A percentile compares a stretch with the other conserved stretches of the same genome.
These are phyloP conservation scores for Hyles vespertilio DNA, from an alignment of 1,140 invertebrate species.

Conservation along the genomic window DNA sequence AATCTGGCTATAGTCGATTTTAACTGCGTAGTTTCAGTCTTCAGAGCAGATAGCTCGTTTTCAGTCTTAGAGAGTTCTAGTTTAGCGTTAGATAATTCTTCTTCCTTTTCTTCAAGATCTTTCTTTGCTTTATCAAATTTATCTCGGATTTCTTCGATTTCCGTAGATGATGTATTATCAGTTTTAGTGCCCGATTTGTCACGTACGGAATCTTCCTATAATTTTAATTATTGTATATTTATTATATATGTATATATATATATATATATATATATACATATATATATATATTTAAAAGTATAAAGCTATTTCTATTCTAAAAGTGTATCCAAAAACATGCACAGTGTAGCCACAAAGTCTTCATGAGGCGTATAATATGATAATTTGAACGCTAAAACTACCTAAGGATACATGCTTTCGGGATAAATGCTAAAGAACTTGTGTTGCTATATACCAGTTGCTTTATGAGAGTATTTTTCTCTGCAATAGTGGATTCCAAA, in stretches of 20 bases:
- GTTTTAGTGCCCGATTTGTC: slow-evolving; percentile 75
- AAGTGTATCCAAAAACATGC: neutral
- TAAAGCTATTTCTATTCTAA: neutral
- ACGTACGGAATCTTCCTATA: slow-evolving; percentile 71
- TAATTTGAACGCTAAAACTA: neutral
- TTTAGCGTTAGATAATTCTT: slow-evolving; percentile 51
- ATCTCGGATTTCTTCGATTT: slow-evolving; percentile 74
- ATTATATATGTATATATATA: neutral
- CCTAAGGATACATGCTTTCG: slow-evolving; percentile 12
- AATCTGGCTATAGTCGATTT: slow-evolving; percentile 81
- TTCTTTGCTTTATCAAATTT: slow-evolving; percentile 63
- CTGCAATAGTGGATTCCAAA: slow-evolving; percentile 76
- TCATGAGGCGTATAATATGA: neutral
- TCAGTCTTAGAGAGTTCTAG: slow-evolving; percentile 51
- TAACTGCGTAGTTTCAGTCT: slow-evolving; percentile 68
- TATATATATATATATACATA: neutral
- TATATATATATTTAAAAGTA: neutral
- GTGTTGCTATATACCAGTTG: slow-evolving; percentile 72
- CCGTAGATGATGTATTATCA: slow-evolving; percentile 71
- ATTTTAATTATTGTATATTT: slow-evolving; percentile 9
- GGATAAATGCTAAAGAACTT: neutral
- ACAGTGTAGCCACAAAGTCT: neutral
- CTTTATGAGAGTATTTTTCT: slow-evolving; percentile 77
- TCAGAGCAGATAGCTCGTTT: slow-evolving; percentile 72
- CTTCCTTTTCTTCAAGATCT: slow-evolving; percentile 64